Percentiles rank a stretch among this genome's conserved stretches.
Conservation (phyloP, 1,140 invertebrate genomes). For the Mya arenaria region DNA sequence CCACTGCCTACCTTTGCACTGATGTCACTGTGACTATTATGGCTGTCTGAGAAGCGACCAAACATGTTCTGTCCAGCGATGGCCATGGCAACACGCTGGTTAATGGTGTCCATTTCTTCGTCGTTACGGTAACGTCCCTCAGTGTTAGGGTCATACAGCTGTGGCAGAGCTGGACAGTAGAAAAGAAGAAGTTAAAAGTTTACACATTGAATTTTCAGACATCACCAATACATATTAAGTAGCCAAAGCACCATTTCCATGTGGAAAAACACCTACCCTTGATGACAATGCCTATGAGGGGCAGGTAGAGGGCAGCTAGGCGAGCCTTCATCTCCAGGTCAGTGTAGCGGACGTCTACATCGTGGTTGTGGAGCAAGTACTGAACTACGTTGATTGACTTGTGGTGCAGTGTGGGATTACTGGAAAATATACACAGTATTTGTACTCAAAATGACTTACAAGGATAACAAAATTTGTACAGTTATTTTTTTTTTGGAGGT, state of each 20-base stretch:
- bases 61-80: conserved; percentile 84
- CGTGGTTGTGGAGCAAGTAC: conserved; percentile 92
- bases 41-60: conserved; percentile 57
- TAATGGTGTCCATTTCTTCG: conserved; percentile 83
- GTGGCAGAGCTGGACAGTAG: conserved; percentile 84
- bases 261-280: too few relatives aligned
- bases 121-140: conserved; percentile 68
- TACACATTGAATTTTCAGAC: neutral
- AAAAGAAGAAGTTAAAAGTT: too few relatives aligned
- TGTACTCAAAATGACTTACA: too few relatives aligned
- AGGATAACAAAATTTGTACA: too few relatives aligned
- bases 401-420: conserved; percentile 90
- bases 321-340: conserved; percentile 89
- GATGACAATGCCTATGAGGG: conserved; percentile 93
- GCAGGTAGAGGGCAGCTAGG: conserved; percentile 94
- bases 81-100: conserved; percentile 87
- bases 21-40: conserved; percentile 24
- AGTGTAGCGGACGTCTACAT: conserved; percentile 91
- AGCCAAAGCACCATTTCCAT: neutral
- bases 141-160: conserved; percentile 86
- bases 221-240: neutral
- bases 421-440: conserved; percentile 76
- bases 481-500: too few relatives aligned
- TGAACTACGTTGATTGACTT: conserved; percentile 91
- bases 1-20: conserved; percentile 44